A percentile compares a stretch with the other conserved stretches of the same genome.
Conservation (phyloP, 2,797 vertebrate genomes). For the Lepilemur ruficaudatus region DNA sequence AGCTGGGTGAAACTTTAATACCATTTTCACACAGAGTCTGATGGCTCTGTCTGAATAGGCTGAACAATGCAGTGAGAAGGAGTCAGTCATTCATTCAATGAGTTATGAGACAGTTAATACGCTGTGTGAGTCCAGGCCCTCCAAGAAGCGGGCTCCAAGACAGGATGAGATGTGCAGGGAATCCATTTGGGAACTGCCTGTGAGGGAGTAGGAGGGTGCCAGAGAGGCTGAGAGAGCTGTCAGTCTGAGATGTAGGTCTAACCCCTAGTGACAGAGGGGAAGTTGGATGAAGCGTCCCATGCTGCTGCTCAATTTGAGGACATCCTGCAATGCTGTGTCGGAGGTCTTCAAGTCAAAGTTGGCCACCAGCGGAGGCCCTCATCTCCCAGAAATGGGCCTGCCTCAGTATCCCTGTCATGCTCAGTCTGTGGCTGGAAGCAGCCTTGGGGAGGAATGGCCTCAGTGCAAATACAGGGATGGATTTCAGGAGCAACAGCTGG, state of each 20-base stretch:
- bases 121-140: not conserved
- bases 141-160: not conserved
- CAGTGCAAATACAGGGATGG: not conserved
- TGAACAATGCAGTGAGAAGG: not conserved
- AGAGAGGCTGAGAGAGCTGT: not conserved
- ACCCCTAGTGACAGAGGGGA: not conserved
- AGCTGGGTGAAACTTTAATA: not conserved
- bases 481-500: not conserved
- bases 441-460: not conserved
- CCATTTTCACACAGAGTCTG: not conserved
- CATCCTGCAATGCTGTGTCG: too few species aligned
- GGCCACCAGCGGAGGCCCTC: fast-evolving
- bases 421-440: not conserved
- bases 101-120: not conserved
- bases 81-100: not conserved
- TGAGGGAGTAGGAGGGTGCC: not conserved
- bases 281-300: too few species aligned
- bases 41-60: not conserved
- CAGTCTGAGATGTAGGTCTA: not conserved
- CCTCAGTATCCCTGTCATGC: not conserved
- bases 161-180: not conserved
- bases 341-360: not conserved
- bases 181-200: not conserved
- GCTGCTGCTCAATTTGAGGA: not conserved
- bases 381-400: not conserved